phyloP scores from a whole-genome alignment of 2,888 invertebrate genomes.

The Dasypolia templi region DNA sequence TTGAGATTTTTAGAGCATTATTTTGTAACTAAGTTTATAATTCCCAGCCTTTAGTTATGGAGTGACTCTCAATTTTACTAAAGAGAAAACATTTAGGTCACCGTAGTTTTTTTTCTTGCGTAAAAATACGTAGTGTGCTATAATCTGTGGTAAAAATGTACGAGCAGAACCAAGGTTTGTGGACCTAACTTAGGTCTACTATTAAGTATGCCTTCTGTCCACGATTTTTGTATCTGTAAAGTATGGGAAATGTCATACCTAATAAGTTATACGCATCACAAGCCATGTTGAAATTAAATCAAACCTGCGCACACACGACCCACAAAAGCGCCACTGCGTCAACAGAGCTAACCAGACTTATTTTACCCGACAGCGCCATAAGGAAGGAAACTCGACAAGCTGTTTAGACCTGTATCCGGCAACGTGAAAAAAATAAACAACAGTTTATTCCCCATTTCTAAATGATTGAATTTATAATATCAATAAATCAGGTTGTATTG shows the following conservation, averaged over 20 bases:
- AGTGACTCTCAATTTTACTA: background rate
- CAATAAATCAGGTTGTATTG: background rate
- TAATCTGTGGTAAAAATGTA: background rate
- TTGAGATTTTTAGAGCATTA: background rate
- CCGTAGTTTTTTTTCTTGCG: background rate
- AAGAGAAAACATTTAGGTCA: background rate
- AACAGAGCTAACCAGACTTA: background rate
- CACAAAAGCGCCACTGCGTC: background rate
- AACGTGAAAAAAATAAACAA: background rate
- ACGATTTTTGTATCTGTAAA: background rate
- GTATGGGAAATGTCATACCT: background rate
- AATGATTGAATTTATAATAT: background rate
- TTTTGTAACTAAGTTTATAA: too few species aligned
- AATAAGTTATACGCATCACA: background rate
- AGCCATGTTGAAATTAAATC: background rate
- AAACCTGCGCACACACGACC: slow-evolving; percentile 1
- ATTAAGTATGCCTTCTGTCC: background rate
- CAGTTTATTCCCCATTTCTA: background rate
- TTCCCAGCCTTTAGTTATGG: background rate
- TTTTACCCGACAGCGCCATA: background rate
- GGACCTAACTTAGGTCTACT: background rate
- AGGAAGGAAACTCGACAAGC: background rate
- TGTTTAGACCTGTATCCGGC: background rate
- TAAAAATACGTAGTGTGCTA: too few species aligned
- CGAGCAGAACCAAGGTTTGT: background rate